Evolutionary conservation across 2,113 vertebrate genomes (phyloP).

Genomic region (Pygoscelis antarcticus): DNA sequence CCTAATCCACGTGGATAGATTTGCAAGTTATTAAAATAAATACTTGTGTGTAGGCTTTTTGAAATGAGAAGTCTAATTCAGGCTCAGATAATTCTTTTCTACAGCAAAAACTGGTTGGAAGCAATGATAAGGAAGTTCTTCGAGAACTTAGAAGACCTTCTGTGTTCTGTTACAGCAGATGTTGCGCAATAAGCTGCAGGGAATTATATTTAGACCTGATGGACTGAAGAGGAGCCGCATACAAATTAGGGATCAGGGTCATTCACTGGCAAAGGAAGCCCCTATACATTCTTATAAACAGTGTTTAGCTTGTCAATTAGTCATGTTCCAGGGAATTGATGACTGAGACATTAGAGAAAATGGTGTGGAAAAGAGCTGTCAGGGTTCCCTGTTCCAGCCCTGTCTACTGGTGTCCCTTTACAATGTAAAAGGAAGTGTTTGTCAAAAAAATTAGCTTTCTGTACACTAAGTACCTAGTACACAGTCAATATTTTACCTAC

Average conservation of each 20-base stretch:
- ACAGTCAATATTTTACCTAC: constrained; percentile 22
- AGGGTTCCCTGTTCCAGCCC: background rate
- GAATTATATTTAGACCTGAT: background rate
- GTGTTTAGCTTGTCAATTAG: background rate
- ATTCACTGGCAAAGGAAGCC: background rate
- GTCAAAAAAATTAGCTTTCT: background rate
- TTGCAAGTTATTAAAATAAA: background rate
- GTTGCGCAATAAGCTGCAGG: background rate
- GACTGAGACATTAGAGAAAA: background rate
- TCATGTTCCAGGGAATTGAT: background rate
- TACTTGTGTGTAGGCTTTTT: background rate
- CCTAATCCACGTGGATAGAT: background rate
- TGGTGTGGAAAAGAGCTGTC: background rate
- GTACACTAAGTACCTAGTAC: background rate
- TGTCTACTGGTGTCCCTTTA: background rate
- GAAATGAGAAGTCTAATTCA: background rate
- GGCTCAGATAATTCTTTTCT: background rate
- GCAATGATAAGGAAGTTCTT: constrained; percentile 11
- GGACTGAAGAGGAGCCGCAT: background rate
- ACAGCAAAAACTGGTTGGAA: background rate
- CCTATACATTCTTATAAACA: background rate
- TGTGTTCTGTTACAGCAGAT: background rate
- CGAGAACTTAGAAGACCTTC: background rate
- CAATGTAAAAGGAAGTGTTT: background rate
- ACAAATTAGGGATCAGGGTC: background rate